Evolutionary conservation across 2,113 vertebrate species (phyloP), one percentile per base, ranked within the genome.

Genomic region (Hippocampus abdominalis): DNA sequence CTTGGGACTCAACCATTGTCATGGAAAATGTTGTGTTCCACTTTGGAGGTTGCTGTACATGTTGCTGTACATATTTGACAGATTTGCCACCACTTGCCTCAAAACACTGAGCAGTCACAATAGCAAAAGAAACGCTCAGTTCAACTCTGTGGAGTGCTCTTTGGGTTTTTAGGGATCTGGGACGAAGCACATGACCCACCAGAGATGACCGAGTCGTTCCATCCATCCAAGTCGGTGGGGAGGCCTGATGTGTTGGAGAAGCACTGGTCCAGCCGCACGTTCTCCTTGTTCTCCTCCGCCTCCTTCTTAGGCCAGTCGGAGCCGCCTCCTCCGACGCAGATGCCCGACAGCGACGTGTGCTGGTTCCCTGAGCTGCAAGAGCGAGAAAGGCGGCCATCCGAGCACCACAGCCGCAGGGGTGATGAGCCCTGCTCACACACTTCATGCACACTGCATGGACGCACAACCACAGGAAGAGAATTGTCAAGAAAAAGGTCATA

Each of bases 221-320:
- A 92, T 68, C 88, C 92, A 5, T 98, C 97, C 71, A 96, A 92
- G 46, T 98, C 92, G 0, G 67, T 88, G 68, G 91, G 91, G 68
- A 91, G 89, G 82, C 91, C 92, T 70, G 90, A 93, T 82, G 89
- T 82, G 75, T 92, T 95, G 70, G 92, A 93, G 89, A 95, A 93
- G 74, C 94, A 95, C 3, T 94, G 89, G 82, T 91, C 93, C 92
- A 94, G 85, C 66, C 94, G 89, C 90, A 98, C 65, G 75, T 99
- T 99, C 91, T 99, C 97, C 89, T 99, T 99, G 87, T 99, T 96
- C 91, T 99, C 97, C 84, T 98, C 97, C 0, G 93, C 94, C 81
- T 96, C 96, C 74, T 94, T 94, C 46, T 81, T 87, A 76, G 88
- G 86, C 90, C 90, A 91, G 83, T 90, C 81, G 0, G 82, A 84